These are phyloP conservation scores for Trematocara unimaculatum DNA, from an alignment of 2,113 vertebrate genomes.

Conservation along the genomic window DNA sequence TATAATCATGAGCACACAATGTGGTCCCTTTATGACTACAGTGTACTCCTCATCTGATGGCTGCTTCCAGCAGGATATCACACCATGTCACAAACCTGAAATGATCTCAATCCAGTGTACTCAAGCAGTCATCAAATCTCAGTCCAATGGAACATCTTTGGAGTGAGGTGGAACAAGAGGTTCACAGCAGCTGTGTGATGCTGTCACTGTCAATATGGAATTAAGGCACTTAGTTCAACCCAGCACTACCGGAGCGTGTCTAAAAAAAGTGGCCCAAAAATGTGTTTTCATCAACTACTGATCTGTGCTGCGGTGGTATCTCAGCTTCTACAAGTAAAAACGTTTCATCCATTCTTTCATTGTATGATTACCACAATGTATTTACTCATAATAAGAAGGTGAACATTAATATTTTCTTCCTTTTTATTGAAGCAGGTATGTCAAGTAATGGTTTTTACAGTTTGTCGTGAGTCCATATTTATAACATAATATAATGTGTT, in stretches of 20 bases:
- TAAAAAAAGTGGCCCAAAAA: neutral
- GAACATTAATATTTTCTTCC: neutral
- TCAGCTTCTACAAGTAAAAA: neutral
- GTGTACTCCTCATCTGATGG: neutral
- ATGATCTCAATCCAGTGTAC: neutral
- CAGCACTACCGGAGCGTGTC: rapidly evolving
- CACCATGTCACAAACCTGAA: neutral
- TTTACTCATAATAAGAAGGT: neutral
- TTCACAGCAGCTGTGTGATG: neutral
- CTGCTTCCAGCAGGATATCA: neutral
- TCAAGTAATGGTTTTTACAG: neutral
- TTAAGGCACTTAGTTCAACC: neutral
- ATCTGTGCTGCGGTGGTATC: neutral
- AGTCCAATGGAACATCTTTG: neutral
- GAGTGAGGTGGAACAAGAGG: neutral
- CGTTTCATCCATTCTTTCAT: neutral
- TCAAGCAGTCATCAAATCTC: neutral
- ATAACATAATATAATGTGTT: neutral
- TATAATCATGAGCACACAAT: neutral
- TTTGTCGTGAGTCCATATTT: neutral
- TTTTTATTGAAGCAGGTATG: neutral
- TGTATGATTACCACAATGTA: neutral
- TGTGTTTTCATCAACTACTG: neutral
- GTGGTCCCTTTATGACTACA: neutral
- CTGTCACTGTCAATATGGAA: neutral